A percentile compares a stretch with the other conserved stretches of the same genome.
These are phyloP conservation scores for Lasioglossum morio DNA, from an alignment of 2,888 invertebrate species.

Conservation along the genomic window DNA sequence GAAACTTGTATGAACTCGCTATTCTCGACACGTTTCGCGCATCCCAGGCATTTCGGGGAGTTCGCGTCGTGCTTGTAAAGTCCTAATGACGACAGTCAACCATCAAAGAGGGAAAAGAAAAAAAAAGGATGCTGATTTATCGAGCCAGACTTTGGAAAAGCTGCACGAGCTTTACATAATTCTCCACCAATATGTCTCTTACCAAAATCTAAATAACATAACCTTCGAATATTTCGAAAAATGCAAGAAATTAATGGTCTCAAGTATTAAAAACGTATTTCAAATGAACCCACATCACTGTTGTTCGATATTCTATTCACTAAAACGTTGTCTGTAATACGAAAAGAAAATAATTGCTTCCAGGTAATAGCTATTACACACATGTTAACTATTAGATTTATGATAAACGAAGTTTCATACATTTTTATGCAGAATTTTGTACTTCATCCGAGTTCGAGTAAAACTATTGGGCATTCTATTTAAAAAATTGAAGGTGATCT, in stretches of 20 bases:
- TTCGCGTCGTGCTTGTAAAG: slow-evolving; percentile 75
- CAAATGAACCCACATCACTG: too few relatives aligned
- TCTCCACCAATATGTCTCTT: slow-evolving; percentile 45
- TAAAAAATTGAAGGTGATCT: too few relatives aligned
- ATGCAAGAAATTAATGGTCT: neutral
- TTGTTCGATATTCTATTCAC: too few relatives aligned
- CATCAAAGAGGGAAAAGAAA: slow-evolving; percentile 42
- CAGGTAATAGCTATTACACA: too few relatives aligned
- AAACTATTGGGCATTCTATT: too few relatives aligned
- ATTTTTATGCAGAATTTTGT: too few relatives aligned
- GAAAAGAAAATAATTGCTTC: too few relatives aligned
- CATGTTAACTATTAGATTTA: too few relatives aligned
- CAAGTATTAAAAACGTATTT: too few relatives aligned
- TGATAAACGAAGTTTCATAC: too few relatives aligned
- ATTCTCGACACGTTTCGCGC: slow-evolving; percentile 77
- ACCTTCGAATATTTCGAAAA: neutral
- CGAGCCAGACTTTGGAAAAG: slow-evolving; percentile 27
- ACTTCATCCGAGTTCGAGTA: too few relatives aligned
- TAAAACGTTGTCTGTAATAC: too few relatives aligned
- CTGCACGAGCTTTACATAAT: slow-evolving; percentile 65
- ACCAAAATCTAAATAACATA: slow-evolving; percentile 55
- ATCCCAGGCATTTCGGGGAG: slow-evolving; percentile 66
- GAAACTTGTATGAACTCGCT: slow-evolving; percentile 52
- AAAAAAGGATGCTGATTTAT: slow-evolving; percentile 37
- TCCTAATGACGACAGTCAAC: slow-evolving; percentile 74